Conservation (phyloP, 2,797 vertebrate genomes). For the Darevskia mixta region DNA sequence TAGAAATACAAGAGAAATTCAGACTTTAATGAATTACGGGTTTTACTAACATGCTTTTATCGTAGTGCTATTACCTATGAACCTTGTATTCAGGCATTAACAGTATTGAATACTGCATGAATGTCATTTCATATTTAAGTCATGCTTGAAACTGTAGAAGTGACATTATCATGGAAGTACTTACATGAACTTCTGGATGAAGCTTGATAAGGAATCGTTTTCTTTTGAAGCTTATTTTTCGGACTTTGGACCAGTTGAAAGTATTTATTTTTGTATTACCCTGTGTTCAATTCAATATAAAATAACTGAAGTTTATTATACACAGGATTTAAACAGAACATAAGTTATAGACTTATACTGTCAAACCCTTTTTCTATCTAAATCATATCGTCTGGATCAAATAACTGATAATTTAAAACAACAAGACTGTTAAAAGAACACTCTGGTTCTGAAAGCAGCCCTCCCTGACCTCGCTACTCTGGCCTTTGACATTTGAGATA, state of each 20-base stretch:
- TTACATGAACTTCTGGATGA: constrained; percentile 93
- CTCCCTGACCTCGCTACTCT: too few relatives aligned
- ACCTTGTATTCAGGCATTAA: too few relatives aligned
- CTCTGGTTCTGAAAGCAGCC: background rate
- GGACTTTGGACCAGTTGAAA: constrained; percentile 99
- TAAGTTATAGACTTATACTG: accelerated
- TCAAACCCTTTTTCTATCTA: background rate
- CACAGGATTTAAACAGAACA: constrained; percentile 17
- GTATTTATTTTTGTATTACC: constrained; percentile 96
- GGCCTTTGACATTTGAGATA: too few relatives aligned
- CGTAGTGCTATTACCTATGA: too few relatives aligned
- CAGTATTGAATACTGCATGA: too few relatives aligned
- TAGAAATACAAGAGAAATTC: too few relatives aligned
- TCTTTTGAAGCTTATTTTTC: constrained; percentile 98
- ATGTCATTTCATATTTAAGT: accelerated
- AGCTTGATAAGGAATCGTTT: constrained; percentile 97
- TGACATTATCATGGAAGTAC: constrained; percentile 61
- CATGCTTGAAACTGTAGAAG: constrained; percentile 16
- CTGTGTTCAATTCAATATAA: constrained; percentile 74
- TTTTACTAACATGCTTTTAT: background rate
- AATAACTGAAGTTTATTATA: background rate
- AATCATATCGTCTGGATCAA: background rate
- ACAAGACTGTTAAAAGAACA: background rate
- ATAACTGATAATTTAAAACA: background rate
- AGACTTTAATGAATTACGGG: background rate